Conservation (phyloP, 30 jellyfish, hydroid and myxozoan species). For the Cassiopea andromeda region DNA sequence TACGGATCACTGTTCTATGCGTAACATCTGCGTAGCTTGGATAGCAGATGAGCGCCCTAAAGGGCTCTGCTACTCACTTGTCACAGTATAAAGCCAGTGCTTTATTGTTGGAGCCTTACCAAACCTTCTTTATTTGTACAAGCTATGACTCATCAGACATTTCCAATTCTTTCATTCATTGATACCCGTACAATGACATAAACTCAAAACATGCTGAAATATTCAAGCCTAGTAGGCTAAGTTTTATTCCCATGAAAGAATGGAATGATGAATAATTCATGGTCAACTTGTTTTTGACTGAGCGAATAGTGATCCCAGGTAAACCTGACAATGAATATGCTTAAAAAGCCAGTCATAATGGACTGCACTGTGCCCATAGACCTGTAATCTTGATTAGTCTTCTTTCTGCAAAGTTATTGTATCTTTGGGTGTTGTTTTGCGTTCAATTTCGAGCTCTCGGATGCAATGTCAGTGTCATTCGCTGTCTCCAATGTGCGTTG, state of each 20-base stretch:
- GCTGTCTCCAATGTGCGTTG: too few species aligned
- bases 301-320: neutral
- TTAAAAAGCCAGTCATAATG: neutral
- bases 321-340: neutral
- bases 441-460: neutral
- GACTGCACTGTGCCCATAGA: neutral
- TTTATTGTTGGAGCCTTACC: too few species aligned
- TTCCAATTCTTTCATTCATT: too few species aligned
- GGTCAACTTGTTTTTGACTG: neutral
- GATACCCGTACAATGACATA: too few species aligned
- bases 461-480: neutral
- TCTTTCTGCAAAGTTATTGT: neutral
- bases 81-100: too few species aligned
- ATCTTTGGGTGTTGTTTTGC: constrained; percentile 55
- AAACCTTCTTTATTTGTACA: too few species aligned
- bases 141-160: too few species aligned
- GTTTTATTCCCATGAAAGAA: neutral
- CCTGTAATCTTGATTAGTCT: neutral
- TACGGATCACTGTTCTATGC: too few species aligned
- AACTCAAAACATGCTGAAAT: too few species aligned
- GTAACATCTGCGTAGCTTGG: too few species aligned
- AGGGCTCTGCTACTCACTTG: too few species aligned
- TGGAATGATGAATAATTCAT: neutral
- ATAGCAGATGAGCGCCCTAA: too few species aligned
- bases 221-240: neutral